Evolutionary conservation across 2,113 vertebrate genomes (phyloP).

Genomic region (Strix uralensis): DNA sequence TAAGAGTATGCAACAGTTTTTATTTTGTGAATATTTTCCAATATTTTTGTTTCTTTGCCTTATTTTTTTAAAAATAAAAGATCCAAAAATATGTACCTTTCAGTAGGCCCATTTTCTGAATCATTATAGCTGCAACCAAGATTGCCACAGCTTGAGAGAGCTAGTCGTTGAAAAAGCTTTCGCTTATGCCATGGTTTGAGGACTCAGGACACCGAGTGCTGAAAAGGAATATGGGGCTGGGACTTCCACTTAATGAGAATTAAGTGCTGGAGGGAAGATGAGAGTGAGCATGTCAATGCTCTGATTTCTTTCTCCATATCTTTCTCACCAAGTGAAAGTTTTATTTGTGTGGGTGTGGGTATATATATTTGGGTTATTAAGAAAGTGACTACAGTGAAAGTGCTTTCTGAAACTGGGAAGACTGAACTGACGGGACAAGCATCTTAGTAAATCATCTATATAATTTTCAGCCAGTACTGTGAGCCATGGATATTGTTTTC

Average conservation of each 20-base stretch:
- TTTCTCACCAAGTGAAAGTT: background rate
- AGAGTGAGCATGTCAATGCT: background rate
- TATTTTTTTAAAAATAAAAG: background rate
- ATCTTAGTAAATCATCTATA: background rate
- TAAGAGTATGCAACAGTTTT: background rate
- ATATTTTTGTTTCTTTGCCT: background rate
- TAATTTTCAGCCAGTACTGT: background rate
- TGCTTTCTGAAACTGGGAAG: background rate
- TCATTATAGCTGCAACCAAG: background rate
- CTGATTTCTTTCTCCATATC: background rate
- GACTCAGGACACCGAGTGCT: background rate
- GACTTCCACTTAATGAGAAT: background rate
- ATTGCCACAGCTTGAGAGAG: background rate
- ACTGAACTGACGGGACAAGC: background rate
- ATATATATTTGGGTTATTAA: background rate
- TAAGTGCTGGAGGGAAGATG: background rate
- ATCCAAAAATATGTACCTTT: background rate
- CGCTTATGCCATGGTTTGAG: accelerated
- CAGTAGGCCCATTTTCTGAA: background rate
- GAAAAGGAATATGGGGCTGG: background rate
- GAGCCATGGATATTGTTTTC: background rate
- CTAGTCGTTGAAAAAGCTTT: background rate
- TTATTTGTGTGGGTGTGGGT: background rate
- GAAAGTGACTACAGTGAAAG: background rate
- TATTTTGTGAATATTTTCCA: background rate